phyloP scores from a whole-genome alignment of 2,797 vertebrate species.

The Lutjanus campechanus region DNA sequence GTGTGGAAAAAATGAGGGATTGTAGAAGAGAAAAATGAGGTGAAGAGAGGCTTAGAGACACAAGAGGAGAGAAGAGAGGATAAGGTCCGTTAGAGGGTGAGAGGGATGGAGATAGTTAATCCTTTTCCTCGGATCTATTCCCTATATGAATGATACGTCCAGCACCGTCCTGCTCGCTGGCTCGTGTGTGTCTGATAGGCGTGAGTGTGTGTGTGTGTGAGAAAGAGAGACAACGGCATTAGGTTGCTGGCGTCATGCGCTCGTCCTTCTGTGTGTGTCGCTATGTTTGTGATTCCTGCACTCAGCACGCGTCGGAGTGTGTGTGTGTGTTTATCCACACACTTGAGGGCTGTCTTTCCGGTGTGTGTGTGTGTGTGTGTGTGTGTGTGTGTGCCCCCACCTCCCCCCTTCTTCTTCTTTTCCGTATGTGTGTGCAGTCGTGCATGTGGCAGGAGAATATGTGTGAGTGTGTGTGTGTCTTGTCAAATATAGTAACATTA shows the following conservation, averaged over 20 bases:
- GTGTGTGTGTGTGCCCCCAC: conserved; percentile 61
- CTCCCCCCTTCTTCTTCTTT: conserved; percentile 35
- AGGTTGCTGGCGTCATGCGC: conserved; percentile 77
- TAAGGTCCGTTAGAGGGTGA: conserved; percentile 67
- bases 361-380: conserved; percentile 49
- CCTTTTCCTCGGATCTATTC: conserved; percentile 75
- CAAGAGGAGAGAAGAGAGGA: conserved; percentile 68
- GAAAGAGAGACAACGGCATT: conserved; percentile 63
- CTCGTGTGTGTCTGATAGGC: conserved; percentile 70
- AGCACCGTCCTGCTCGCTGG: conserved; percentile 64
- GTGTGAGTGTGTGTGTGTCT: conserved; percentile 64
- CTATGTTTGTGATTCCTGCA: conserved; percentile 84
- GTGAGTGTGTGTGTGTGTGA: conserved; percentile 62
- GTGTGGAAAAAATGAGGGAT: conserved; percentile 56
- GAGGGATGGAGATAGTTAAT: conserved; percentile 77
- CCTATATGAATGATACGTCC: conserved; percentile 69
- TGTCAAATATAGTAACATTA: conserved; percentile 88
- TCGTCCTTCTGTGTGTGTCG: conserved; percentile 74
- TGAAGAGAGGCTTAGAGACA: conserved; percentile 77
- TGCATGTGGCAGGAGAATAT: conserved; percentile 73
- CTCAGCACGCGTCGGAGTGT: conserved; percentile 72
- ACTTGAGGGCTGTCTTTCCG: conserved; percentile 63
- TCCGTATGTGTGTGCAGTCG: conserved; percentile 75
- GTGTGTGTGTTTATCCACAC: conserved; percentile 64
- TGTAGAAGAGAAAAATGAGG: conserved; percentile 65